A percentile compares a stretch with the other conserved stretches of the same genome.
These are phyloP conservation scores for Spheniscus mendiculus DNA, from an alignment of 2,113 vertebrate genomes.

Conservation along the genomic window DNA sequence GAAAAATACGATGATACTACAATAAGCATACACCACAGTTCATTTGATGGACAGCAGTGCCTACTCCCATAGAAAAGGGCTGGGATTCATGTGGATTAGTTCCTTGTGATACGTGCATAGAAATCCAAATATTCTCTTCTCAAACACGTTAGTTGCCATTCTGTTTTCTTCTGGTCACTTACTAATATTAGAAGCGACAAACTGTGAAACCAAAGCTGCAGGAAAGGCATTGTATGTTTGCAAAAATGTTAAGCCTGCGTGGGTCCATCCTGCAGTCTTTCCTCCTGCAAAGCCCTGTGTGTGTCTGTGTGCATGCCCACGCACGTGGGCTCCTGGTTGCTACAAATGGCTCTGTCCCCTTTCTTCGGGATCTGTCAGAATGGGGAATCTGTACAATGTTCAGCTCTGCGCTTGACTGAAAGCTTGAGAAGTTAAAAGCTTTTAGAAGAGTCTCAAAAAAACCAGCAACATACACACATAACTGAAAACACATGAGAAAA, in stretches of 20 bases:
- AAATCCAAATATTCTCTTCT: background rate
- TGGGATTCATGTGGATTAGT: background rate
- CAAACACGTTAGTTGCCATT: background rate
- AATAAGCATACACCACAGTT: background rate
- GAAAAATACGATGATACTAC: background rate
- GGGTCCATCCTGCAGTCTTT: background rate
- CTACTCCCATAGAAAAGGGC: background rate
- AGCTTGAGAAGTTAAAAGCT: slow-evolving; percentile 60
- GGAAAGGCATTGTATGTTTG: background rate
- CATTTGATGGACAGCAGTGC: slow-evolving; percentile 3
- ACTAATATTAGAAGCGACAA: background rate
- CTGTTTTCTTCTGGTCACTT: slow-evolving; percentile 17
- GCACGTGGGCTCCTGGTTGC: background rate
- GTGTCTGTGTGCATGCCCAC: background rate
- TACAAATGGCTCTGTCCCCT: background rate
- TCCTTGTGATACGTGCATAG: background rate
- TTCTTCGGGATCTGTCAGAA: slow-evolving; percentile 22
- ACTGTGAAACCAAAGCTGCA: slow-evolving; percentile 13
- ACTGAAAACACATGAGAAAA: slow-evolving; percentile 57
- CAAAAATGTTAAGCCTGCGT: background rate
- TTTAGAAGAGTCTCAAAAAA: slow-evolving; percentile 40
- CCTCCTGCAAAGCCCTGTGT: background rate
- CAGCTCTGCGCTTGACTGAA: background rate
- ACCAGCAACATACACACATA: background rate
- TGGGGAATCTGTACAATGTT: slow-evolving; percentile 36